Conservation (phyloP, 2,888 invertebrate species). For the Capitulum mitella region DNA sequence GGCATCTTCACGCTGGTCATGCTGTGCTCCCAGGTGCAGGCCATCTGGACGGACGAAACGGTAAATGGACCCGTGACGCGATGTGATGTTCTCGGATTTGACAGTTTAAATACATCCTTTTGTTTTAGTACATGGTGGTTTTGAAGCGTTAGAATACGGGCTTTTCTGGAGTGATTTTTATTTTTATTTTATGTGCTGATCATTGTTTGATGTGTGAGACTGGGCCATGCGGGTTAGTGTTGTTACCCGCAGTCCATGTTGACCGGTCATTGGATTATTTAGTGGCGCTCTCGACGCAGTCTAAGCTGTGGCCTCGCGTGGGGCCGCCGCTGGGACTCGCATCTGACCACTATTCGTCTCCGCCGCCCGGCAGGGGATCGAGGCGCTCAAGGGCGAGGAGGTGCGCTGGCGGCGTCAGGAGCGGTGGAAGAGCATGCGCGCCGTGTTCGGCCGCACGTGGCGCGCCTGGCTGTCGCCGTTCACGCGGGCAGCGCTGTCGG, state of each 20-base stretch:
- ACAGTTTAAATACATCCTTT: not conserved
- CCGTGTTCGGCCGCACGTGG: slow-evolving; percentile 94
- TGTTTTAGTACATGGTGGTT: not conserved
- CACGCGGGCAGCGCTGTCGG: slow-evolving; percentile 52
- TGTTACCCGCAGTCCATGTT: no score
- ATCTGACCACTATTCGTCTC: no score
- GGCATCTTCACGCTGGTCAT: slow-evolving; percentile 96
- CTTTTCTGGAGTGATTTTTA: not conserved
- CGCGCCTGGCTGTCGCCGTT: slow-evolving; percentile 93
- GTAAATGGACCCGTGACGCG: slow-evolving; percentile 48
- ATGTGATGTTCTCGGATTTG: not conserved
- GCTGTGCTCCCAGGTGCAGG: slow-evolving; percentile 92
- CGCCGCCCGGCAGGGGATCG: slow-evolving; percentile 68
- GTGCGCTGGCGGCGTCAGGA: slow-evolving; percentile 87
- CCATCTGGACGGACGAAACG: slow-evolving; percentile 98
- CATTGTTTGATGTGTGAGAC: no score
- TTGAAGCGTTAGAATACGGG: slow-evolving; percentile 25
- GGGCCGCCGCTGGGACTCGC: no score
- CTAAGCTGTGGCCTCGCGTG: no score
- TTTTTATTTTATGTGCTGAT: no score
- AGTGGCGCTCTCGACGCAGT: no score
- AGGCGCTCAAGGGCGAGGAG: slow-evolving; percentile 92
- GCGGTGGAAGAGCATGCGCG: slow-evolving; percentile 88
- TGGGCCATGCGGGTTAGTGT: no score
- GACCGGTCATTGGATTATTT: no score